Base-by-base conservation (phyloP, 92 coral and sea anemone species). In the Bergia puertoricense region DNA sequence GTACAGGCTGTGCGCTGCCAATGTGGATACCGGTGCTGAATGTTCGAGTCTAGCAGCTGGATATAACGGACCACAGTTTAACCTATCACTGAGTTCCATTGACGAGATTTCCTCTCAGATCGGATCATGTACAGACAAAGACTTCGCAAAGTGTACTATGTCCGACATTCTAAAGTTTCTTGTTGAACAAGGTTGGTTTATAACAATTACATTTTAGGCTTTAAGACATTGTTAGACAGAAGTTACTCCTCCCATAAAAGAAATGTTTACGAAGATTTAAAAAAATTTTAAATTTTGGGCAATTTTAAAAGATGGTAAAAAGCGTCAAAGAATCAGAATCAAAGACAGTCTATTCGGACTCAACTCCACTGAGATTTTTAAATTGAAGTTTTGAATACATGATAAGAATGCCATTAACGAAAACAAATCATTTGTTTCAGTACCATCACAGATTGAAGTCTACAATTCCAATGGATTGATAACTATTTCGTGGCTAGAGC, bases 71-170 rank as follows among this genome's bases (percentile, higher is more conserved):
- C 85, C 73, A 5, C 72, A 81, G 44, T 39, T 81, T 59, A 81
- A 81, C 23, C 85, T 81, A 36, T 56, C 69, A 9, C 71, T 81
- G 0, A 56, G 85, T 57, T 36, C 85, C 73, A 81, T 81, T 16
- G 85, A 81, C 13, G 36, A 57, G 44, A 81, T 81, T 39, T 37
- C 85, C 45, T 57, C 85, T 0, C 85, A 81, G 85, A 81, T 81
- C 59, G 85, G 85, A 2, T 36, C 23, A 18, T 81, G 85, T 39
- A 39, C 72, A 30, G 30, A 16, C 23, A 81, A 81, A 18, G 46
- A 57, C 85, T 81, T 81, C 1, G 42, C 45, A 22, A 56, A 40
- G 2, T 81, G 85, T 36, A 20, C 85, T 1, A 57, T 81, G 85
- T 56, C 71, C 68, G 69, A 39, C 42, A 62, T 8, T 15, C 15